Evolutionary conservation across 2,888 invertebrate species (phyloP).

Genomic region (Sarcophaga rosellei): DNA sequence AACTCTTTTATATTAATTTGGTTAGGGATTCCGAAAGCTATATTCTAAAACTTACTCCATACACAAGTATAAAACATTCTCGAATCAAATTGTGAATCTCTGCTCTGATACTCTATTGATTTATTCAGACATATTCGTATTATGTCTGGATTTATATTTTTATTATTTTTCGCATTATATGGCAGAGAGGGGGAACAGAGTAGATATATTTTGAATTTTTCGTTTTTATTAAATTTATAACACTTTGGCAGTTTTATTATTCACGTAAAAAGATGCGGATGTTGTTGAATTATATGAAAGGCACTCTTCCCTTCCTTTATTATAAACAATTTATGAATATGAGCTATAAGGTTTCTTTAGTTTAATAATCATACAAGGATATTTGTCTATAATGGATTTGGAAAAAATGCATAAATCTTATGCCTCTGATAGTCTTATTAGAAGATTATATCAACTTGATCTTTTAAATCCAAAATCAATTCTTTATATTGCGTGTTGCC

Average conservation of each 20-base stretch:
- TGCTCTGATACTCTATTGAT: too few relatives aligned
- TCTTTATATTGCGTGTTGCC: too few relatives aligned
- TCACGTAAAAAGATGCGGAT: conserved; percentile 26
- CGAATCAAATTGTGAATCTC: not conserved
- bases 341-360: not conserved
- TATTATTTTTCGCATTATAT: not conserved
- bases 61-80: not conserved
- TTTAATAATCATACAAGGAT: not conserved
- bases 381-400: too few relatives aligned
- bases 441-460: too few relatives aligned
- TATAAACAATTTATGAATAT: not conserved
- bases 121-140: too few relatives aligned
- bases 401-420: too few relatives aligned
- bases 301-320: not conserved
- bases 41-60: not conserved
- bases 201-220: not conserved
- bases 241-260: conserved; percentile 51
- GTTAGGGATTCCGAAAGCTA: not conserved
- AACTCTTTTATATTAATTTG: too few relatives aligned
- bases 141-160: not conserved
- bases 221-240: conserved; percentile 34
- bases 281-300: not conserved
- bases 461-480: too few relatives aligned
- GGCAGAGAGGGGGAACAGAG: too few relatives aligned
- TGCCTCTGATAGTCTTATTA: too few relatives aligned